phyloP scores from a whole-genome alignment of 1,140 invertebrate genomes.

The Lordiphosa stackelbergi region DNA sequence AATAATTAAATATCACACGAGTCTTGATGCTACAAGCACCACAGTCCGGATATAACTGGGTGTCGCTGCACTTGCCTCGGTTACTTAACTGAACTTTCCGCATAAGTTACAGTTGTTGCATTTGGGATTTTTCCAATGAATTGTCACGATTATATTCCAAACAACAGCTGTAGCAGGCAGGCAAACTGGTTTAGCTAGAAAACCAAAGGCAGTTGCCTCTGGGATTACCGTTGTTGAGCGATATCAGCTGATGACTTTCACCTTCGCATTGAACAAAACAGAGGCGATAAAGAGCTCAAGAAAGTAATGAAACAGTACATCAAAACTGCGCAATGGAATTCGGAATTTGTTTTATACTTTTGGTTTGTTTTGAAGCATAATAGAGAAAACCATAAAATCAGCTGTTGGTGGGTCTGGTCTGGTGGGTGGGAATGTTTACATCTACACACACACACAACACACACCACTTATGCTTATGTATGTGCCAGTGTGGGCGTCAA shows the following conservation, averaged over 20 bases:
- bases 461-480: not conserved
- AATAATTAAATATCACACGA: too few species aligned
- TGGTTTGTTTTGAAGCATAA: slow-evolving; percentile 6
- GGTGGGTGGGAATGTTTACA: slow-evolving; percentile 24
- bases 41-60: too few species aligned
- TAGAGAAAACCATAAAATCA: slow-evolving; percentile 18
- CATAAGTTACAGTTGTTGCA: not conserved
- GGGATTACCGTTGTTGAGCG: not conserved
- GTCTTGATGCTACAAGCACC: too few species aligned
- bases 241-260: slow-evolving; percentile 66
- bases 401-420: slow-evolving; percentile 40
- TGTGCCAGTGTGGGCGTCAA: slow-evolving; percentile 18
- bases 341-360: slow-evolving; percentile 8
- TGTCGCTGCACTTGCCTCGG: too few species aligned
- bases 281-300: slow-evolving; percentile 22
- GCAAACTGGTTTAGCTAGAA: slow-evolving; percentile 28
- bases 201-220: too few species aligned
- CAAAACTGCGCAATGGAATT: not conserved
- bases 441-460: slow-evolving; percentile 14
- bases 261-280: slow-evolving; percentile 56
- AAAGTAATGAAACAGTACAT: slow-evolving; percentile 1
- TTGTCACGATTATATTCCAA: slow-evolving; percentile 6
- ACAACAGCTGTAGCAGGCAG: slow-evolving; percentile 14
- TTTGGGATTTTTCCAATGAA: slow-evolving; percentile 6
- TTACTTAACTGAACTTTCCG: too few species aligned